Base-by-base conservation (phyloP, 2,113 vertebrate species). In the Electrona antarctica region DNA sequence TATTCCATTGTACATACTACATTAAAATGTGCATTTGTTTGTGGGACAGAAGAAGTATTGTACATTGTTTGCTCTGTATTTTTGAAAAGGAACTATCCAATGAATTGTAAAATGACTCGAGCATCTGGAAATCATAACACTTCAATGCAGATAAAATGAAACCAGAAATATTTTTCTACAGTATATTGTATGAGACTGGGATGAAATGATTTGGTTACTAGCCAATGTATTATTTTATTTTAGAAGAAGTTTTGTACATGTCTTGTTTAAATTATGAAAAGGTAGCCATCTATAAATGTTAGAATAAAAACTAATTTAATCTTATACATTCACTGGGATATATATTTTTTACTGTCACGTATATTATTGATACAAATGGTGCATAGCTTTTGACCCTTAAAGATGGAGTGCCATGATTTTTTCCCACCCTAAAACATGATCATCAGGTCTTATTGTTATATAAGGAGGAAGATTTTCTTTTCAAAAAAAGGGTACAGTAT, bases 241-340 rank as follows among this genome's bases (percentile, higher is more conserved):
- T 92, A 92, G 94, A 90, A 94, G 89, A 21, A 21, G 90, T 82
- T 92, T 93, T 94, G 93, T 90, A 91, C 73, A 78, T 87, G 81
- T 90, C 84, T 91, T 93, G 82, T 83, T 93, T 93, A 93, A 94
- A 90, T 94, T 93, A 93, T 92, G 84, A 92, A 92, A 87, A 83
- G 73, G 77, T 90, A 87, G 87, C 63, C 74, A 66, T 88, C 67
- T 91, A 85, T 89, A 83, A 82, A 69, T 77, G 46, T 78, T 87
- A 79, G 78, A 91, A 91, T 92, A 89, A 92, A 90, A 84, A 61
- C 69, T 89, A 91, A 93, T 88, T 89, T 90, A 90, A 91, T 87
- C 73, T 61, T 82, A 73, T 52, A 15, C 13, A 13, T 12, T 51
- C 21, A 60, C 49, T 60, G 67, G 67, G 13, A 60, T 28, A 49